A percentile compares a stretch with the other conserved stretches of the same genome.
Conservation (phyloP, 37 sponge, comb jelly and placozoan species). For the Geodia barretti region DNA sequence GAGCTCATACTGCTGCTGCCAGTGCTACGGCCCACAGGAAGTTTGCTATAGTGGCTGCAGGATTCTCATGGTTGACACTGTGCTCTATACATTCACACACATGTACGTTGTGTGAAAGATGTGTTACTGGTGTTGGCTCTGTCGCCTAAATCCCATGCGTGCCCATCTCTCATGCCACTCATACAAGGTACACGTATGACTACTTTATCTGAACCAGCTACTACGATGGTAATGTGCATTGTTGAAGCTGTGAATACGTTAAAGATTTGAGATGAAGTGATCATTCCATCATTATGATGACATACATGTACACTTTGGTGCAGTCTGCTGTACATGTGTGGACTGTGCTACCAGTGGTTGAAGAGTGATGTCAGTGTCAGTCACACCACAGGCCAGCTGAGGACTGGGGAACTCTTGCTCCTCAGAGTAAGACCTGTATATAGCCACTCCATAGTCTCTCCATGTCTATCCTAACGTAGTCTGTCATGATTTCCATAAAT, state of each 20-base stretch:
- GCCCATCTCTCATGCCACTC: slow-evolving; percentile 58
- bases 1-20: slow-evolving; percentile 65
- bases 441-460: too few species aligned
- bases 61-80: too few species aligned
- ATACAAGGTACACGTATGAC: too few species aligned
- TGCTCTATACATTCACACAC: neutral
- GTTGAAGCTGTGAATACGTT: too few species aligned
- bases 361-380: slow-evolving; percentile 50
- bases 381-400: slow-evolving; percentile 11
- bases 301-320: neutral
- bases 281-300: too few species aligned
- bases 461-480: too few species aligned
- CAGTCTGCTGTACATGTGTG: slow-evolving; percentile 69
- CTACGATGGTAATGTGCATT: too few species aligned
- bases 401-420: slow-evolving; percentile 59
- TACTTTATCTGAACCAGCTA: too few species aligned
- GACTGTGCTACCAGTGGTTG: slow-evolving; percentile 75
- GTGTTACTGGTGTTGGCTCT: slow-evolving; percentile 25
- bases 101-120: neutral
- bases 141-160: slow-evolving; percentile 51
- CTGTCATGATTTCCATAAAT: too few species aligned
- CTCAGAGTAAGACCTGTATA: slow-evolving; percentile 42
- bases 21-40: slow-evolving; percentile 64
- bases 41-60: too few species aligned
- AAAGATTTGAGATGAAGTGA: too few species aligned